Conservation (phyloP, 92 coral and sea anemone genomes). For the Paragorgia papillata region DNA sequence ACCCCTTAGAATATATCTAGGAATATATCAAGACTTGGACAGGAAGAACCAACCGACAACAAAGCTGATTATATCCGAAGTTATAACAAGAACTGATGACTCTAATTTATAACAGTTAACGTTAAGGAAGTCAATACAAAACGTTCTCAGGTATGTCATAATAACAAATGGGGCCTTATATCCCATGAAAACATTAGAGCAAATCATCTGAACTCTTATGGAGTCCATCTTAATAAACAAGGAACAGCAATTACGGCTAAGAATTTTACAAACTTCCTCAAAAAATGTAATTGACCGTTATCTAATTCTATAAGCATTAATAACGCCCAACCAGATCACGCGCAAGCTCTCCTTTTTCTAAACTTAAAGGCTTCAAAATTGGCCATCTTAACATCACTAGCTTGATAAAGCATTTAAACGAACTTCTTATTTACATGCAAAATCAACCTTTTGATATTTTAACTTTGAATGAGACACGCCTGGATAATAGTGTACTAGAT, state of each 20-base stretch:
- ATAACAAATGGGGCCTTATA: slow-evolving; percentile 17
- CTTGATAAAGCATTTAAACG: neutral
- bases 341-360: neutral
- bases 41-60: no score
- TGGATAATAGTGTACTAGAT: no score
- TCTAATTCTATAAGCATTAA: neutral
- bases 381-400: neutral
- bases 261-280: slow-evolving; percentile 7
- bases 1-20: no score
- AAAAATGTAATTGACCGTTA: neutral
- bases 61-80: neutral
- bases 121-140: slow-evolving; percentile 6
- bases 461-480: no score
- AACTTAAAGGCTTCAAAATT: neutral
- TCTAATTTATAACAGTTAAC: neutral
- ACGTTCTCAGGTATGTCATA: slow-evolving; percentile 2
- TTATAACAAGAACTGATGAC: neutral
- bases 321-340: neutral
- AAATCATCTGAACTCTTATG: slow-evolving; percentile 27
- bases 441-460: neutral
- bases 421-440: neutral
- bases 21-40: no score
- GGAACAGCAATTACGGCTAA: slow-evolving; percentile 11
- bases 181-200: slow-evolving; percentile 19
- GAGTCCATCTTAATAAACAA: neutral